Evolutionary conservation across 2,888 invertebrate species (phyloP).

Genomic region (Pseudeuparius sepicola): DNA sequence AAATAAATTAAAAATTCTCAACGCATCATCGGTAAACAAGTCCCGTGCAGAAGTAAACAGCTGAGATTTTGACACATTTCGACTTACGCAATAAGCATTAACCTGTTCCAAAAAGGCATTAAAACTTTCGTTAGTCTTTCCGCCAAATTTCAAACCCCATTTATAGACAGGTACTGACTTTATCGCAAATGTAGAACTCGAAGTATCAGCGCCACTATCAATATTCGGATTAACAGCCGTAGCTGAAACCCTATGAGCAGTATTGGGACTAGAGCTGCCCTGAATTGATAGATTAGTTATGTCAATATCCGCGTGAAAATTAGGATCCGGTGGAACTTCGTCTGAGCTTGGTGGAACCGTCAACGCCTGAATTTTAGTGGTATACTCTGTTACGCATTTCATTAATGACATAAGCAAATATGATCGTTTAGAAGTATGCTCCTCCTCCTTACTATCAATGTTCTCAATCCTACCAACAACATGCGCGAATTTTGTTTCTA

Average conservation of each 20-base stretch:
- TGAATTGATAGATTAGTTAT: too few relatives aligned
- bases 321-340: neutral
- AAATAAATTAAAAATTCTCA: constrained; percentile 19
- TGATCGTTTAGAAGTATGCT: neutral
- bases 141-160: constrained; percentile 16
- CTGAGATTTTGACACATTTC: constrained; percentile 13
- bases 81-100: constrained; percentile 12
- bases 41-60: constrained; percentile 16
- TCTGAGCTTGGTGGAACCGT: neutral
- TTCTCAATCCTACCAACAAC: neutral
- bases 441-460: neutral
- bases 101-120: constrained; percentile 16
- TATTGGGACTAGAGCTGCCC: too few relatives aligned
- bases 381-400: neutral
- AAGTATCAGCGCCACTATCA: too few relatives aligned
- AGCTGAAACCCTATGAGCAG: too few relatives aligned
- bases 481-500: neutral
- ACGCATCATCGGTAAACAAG: constrained; percentile 14
- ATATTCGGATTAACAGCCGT: too few relatives aligned
- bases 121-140: constrained; percentile 11
- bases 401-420: constrained; percentile 1
- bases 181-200: neutral
- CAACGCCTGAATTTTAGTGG: neutral
- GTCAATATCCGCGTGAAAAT: too few relatives aligned
- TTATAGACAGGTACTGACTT: constrained; percentile 15